Base-by-base conservation (phyloP, 2,113 vertebrate genomes). In the Alces alces region DNA sequence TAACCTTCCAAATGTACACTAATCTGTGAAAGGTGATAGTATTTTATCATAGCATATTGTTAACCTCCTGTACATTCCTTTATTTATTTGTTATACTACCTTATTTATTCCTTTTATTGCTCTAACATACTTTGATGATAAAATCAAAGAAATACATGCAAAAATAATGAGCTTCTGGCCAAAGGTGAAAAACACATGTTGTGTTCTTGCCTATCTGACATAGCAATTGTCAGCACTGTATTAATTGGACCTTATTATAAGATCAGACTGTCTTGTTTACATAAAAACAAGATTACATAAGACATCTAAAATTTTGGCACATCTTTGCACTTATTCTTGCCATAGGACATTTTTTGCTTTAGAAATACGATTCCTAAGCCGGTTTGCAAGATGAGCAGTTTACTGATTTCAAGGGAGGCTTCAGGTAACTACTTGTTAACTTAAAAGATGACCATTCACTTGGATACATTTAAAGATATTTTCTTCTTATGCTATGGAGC, bases 381-480 rank as follows among this genome's bases (percentile, higher is more conserved):
- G 95, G 86, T 97, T 96, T 98, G 89, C 95, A 98, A 97, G 93
- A 96, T 55, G 95, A 73, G 92, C 93, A 97, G 47, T 98, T 98
- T 98, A 66, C 97, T 96, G 91, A 97, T 98, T 98, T 98, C 52
- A 91, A 95, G 27, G 70, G 86, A 98, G 64, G 52, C 85, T 98
- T 97, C 93, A 79, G 87, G 96, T 84, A 96, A 86, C 97, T 97
- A 76, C 92, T 96, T 96, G 50, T 97, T 97, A 97, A 98, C 95
- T 98, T 97, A 93, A 98, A 98, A 98, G 61, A n/a, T 90, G 94
- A 96, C 87, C 93, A 96, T 98, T 98, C 96, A 84, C 93, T 98
- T 97, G 97, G 90, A 91, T 98, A 96, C 96, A 98, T 98, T 98
- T 91, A 98, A 98, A 98, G 91, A 91, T 3, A 13, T 98, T 98